Percentiles rank a stretch among this genome's conserved stretches.
Evolutionary conservation across 2,797 vertebrate genomes (phyloP).

Genomic region (Hipposideros larvatus): DNA sequence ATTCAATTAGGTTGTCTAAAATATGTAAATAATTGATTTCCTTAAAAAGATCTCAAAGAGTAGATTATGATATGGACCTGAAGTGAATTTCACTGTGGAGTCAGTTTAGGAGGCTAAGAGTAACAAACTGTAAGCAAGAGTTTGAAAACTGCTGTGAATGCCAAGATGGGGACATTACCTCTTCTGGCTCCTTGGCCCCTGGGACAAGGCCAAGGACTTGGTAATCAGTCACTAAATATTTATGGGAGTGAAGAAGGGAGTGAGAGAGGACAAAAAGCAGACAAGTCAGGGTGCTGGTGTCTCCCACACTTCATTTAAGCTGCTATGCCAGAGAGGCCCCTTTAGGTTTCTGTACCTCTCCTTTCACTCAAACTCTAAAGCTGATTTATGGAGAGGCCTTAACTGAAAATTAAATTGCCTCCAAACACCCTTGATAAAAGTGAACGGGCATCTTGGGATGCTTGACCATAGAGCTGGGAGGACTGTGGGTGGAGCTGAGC

Average conservation of each 20-base stretch:
- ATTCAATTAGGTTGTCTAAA: not conserved
- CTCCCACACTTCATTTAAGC: not conserved
- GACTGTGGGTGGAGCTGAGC: no score
- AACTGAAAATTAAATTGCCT: slow-evolving; percentile 14
- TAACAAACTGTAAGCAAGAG: not conserved
- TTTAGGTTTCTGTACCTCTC: not conserved
- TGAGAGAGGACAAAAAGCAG: not conserved
- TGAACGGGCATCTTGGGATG: no score
- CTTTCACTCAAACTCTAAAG: not conserved
- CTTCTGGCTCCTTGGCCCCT: not conserved
- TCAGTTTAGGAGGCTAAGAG: not conserved
- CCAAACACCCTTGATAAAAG: not conserved
- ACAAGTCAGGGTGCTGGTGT: not conserved
- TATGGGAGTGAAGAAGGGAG: not conserved
- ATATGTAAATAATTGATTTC: not conserved
- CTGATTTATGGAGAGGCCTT: not conserved
- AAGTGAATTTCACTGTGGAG: not conserved
- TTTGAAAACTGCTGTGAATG: not conserved
- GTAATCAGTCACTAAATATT: not conserved
- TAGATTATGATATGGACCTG: not conserved
- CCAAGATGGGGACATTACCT: not conserved
- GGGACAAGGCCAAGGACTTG: not conserved
- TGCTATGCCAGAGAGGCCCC: not conserved
- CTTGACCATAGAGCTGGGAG: no score
- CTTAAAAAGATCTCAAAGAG: not conserved